phyloP scores from a whole-genome alignment of 2,113 vertebrate genomes.

The Sinocyclocheilus maitianheensis region DNA sequence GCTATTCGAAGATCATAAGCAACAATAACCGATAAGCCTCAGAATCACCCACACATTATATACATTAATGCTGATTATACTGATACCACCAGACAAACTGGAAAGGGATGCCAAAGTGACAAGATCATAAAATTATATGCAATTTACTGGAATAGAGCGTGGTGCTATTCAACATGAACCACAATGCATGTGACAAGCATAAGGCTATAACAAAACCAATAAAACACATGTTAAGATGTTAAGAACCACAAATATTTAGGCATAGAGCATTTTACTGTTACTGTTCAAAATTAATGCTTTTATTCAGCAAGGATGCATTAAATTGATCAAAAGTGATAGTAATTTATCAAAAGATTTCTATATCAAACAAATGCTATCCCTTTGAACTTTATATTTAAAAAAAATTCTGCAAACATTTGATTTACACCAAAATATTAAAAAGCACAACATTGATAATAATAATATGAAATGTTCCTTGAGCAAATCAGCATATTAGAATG shows the following conservation, averaged over 20 bases:
- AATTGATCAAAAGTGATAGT: too few relatives aligned
- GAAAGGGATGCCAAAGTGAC: slow-evolving; percentile 2
- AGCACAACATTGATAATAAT: too few relatives aligned
- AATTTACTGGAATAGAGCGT: not conserved
- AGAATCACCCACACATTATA: not conserved
- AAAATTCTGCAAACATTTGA: too few relatives aligned
- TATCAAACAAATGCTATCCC: not conserved
- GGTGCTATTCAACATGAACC: not conserved
- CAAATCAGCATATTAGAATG: too few relatives aligned
- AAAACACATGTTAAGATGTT: too few relatives aligned
- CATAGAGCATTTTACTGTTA: not conserved
- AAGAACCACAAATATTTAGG: not conserved
- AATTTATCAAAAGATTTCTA: not conserved
- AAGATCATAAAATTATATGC: not conserved
- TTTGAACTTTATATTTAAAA: too few relatives aligned
- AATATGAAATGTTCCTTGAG: too few relatives aligned
- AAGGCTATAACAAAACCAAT: not conserved
- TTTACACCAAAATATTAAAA: too few relatives aligned
- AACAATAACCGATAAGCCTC: not conserved
- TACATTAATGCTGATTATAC: not conserved
- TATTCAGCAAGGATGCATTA: not conserved
- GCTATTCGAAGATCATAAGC: not conserved
- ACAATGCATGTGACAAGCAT: not conserved
- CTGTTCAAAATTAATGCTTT: not conserved
- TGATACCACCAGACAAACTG: not conserved